These are phyloP conservation scores for Etheostoma spectabile DNA, from an alignment of 2,113 vertebrate species.

Conservation along the genomic window DNA sequence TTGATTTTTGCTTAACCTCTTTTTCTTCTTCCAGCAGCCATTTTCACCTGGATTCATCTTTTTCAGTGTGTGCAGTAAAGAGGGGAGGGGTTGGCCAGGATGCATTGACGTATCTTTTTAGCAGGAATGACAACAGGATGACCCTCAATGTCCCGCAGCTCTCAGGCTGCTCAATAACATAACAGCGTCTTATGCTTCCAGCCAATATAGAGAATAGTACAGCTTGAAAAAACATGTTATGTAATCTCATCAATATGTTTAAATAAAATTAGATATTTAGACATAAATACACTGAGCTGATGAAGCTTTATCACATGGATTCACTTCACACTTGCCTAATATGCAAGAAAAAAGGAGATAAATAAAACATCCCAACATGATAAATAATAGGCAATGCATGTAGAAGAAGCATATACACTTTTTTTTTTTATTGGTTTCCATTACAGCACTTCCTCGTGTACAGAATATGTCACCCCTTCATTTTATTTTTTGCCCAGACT, in stretches of 20 bases:
- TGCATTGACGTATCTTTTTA: slow-evolving; percentile 27
- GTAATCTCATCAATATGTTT: slow-evolving; percentile 1
- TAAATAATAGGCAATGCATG: not conserved
- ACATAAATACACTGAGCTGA: not conserved
- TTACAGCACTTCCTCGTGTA: not conserved
- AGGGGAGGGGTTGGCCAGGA: not conserved
- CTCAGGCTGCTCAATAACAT: slow-evolving; percentile 21
- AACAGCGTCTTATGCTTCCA: slow-evolving; percentile 23
- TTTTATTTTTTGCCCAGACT: too few species aligned
- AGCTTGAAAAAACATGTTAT: slow-evolving; percentile 8
- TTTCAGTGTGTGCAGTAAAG: not conserved
- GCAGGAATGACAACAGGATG: slow-evolving; percentile 27
- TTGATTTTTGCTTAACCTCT: not conserved
- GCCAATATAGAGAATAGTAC: slow-evolving; percentile 6
- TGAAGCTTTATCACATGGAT: not conserved
- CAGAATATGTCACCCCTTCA: not conserved
- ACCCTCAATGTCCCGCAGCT: slow-evolving; percentile 30
- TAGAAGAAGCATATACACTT: not conserved
- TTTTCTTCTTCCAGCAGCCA: not conserved
- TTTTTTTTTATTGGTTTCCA: not conserved
- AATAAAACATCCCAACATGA: not conserved
- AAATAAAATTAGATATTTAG: not conserved
- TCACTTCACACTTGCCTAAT: not conserved
- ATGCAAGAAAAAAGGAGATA: not conserved
- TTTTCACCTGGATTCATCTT: not conserved